Evolutionary conservation across 2,113 vertebrate species (phyloP).

Genomic region (Dascyllus trimaculatus): DNA sequence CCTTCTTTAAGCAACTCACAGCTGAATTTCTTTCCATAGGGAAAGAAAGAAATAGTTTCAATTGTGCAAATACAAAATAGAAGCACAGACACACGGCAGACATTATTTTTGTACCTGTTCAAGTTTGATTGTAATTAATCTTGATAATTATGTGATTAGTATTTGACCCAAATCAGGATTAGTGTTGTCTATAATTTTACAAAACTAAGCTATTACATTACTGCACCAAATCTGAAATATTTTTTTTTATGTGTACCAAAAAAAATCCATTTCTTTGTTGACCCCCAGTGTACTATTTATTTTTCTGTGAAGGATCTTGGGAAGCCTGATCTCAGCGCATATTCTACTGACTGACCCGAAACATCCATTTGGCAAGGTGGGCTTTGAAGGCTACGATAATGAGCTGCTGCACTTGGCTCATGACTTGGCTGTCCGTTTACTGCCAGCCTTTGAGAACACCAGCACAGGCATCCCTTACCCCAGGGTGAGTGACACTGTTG

Average conservation of each 20-base stretch:
- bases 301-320: conserved; percentile 88
- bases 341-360: conserved; percentile 94
- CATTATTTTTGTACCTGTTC: neutral
- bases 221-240: no score
- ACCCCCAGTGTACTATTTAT: neutral
- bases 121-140: neutral
- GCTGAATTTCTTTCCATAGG: no score
- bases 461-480: conserved; percentile 97
- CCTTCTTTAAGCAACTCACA: no score
- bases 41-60: no score
- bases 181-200: no score
- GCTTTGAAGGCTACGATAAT: conserved; percentile 91
- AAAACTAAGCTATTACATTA: no score
- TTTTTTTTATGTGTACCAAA: no score
- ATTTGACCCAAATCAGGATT: no score
- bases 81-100: no score
- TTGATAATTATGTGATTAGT: no score
- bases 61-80: no score
- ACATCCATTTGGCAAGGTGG: conserved; percentile 95
- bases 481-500: conserved; percentile 84
- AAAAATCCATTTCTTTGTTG: no score
- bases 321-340: conserved; percentile 96
- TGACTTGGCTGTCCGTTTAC: conserved; percentile 94
- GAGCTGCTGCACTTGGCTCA: conserved; percentile 95
- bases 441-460: conserved; percentile 98